Base-by-base conservation (phyloP, 2,797 vertebrate genomes). In the Fratercula arctica region DNA sequence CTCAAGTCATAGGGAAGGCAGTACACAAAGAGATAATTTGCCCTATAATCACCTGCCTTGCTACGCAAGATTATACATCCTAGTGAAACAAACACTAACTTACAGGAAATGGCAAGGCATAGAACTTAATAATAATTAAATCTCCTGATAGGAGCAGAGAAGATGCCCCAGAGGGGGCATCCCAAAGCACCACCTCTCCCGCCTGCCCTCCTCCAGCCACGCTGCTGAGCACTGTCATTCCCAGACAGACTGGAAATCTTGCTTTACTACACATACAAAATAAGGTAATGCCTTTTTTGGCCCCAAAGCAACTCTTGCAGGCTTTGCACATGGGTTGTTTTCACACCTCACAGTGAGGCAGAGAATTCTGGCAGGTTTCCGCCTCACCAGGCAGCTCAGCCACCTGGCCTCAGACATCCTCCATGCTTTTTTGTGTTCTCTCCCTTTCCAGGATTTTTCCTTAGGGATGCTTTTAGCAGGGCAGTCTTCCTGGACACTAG, bases 351-450 rank as follows among this genome's bases (percentile, higher is more conserved):
- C 61, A 67, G 41, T 16, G 31, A 96, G 35, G 75, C 79, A 83
- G 64, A 89, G 83, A 86, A 70, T 72, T 80, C 89, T 95, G 93
- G 89, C 96, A 95, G 61, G 79, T 94, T 96, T 96, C 80, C 87
- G 69, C 33, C 51, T 93, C 83, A 73, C 33, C 81, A 94, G 83
- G 59, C 87, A 91, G 85, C 84, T 89, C 88, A 85, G 82, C 83
- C 95, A 94, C 85, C 94, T 93, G 92, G 75, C 54, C 69, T 91
- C 89, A 94, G 26, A 83, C 35, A 87, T 45, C 11, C 63, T 81
- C 50, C 46, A 16, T 13, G 21, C 23, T 82, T 66, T 84, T 86
- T 37, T 37, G 29, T 46, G 25, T 35, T 89, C 64, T 87, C 64
- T 72, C 35, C 60, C 73, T 93, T 93, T 84, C 76, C 88, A 88